Percentiles rank a stretch among this genome's conserved stretches.
Evolutionary conservation across 2,797 vertebrate species (phyloP).

Genomic region (Spinus olivaceus): DNA sequence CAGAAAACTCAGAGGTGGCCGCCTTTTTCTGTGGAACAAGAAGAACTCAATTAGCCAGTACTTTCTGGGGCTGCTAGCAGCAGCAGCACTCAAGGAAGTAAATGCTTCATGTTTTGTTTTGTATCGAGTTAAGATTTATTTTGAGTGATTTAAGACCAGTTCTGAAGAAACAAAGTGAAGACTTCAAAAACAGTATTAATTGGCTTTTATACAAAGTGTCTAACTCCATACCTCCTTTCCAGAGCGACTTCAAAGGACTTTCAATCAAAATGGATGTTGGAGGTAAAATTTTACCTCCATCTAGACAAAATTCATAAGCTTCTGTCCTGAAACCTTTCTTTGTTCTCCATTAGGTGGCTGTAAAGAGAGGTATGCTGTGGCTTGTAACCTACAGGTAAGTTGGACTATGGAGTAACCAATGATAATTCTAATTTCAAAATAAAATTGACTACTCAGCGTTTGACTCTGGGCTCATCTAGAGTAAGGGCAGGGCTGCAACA

Average conservation of each 20-base stretch:
- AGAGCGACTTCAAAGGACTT: background rate
- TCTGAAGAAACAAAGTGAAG: background rate
- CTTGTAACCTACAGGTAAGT: background rate
- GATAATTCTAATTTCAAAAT: background rate
- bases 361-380: background rate
- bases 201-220: background rate
- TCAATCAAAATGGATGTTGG: background rate
- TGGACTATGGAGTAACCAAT: background rate
- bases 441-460: background rate
- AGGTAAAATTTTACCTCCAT: background rate
- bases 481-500: background rate
- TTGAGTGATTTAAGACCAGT: background rate
- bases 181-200: background rate
- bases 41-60: background rate
- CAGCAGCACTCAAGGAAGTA: background rate
- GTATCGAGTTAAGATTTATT: background rate
- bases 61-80: background rate
- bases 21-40: background rate
- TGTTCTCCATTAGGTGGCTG: fast-evolving
- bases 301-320: background rate
- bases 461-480: background rate
- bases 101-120: background rate
- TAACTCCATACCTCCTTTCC: background rate
- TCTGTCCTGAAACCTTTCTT: background rate
- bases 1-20: background rate